Evolutionary conservation across 2,888 invertebrate species (phyloP).

Genomic region (Cephus rjabovi): DNA sequence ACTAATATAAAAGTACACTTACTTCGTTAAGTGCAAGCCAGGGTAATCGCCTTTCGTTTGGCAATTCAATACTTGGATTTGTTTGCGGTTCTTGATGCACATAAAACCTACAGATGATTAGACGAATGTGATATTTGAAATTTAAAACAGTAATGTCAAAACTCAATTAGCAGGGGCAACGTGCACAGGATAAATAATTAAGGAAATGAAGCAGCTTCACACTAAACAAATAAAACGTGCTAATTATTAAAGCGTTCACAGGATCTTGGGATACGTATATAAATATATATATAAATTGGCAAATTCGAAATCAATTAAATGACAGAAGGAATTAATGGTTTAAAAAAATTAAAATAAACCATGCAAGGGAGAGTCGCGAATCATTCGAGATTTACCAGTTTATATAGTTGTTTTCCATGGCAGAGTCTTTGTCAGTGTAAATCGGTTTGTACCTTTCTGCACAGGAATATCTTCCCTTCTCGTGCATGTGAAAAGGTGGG

Average conservation of each 20-base stretch:
- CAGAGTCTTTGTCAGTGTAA: constrained; percentile 21
- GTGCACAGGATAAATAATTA: neutral
- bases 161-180: neutral
- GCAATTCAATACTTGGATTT: constrained; percentile 21
- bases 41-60: constrained; percentile 74
- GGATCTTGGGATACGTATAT: neutral
- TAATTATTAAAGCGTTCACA: neutral
- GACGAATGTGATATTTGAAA: neutral
- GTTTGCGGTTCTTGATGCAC: constrained; percentile 18
- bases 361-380: neutral
- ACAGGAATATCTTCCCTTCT: constrained; percentile 72
- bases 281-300: neutral
- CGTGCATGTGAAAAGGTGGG: constrained; percentile 79
- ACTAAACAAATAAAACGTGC: neutral
- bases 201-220: neutral
- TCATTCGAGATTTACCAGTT: constrained; percentile 18
- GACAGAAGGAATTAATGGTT: neutral
- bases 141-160: neutral
- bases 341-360: neutral
- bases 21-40: constrained; percentile 97
- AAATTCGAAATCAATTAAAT: neutral
- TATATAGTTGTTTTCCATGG: constrained; percentile 22
- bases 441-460: constrained; percentile 49
- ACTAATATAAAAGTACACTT: constrained; percentile 32
- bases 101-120: constrained; percentile 27